These are phyloP conservation scores for Lasioglossum morio DNA, from an alignment of 2,888 invertebrate species.

Conservation along the genomic window DNA sequence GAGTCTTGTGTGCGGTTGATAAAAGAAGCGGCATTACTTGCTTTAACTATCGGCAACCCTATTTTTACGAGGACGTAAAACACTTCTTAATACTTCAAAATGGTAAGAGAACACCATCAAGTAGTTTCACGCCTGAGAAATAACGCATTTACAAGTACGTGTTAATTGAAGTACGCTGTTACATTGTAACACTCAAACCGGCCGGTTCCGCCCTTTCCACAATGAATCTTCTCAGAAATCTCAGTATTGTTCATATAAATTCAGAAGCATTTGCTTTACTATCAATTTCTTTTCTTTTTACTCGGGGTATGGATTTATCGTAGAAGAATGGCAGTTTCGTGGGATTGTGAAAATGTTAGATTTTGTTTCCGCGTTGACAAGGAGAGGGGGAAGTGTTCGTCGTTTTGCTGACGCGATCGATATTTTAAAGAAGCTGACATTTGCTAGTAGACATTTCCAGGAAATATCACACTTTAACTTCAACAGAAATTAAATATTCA, in stretches of 20 bases:
- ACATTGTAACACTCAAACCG: conserved; percentile 35
- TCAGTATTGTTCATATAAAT: conserved; percentile 12
- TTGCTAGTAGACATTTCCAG: not conserved
- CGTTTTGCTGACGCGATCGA: conserved; percentile 34
- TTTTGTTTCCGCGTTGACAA: conserved; percentile 36
- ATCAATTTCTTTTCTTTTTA: not conserved
- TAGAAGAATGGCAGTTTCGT: not conserved
- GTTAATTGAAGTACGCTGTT: not conserved
- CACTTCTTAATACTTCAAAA: conserved; percentile 52
- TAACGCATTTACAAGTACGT: not conserved
- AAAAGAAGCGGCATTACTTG: conserved; percentile 67
- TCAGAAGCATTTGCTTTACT: not conserved
- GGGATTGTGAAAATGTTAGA: not conserved
- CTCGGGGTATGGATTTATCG: not conserved
- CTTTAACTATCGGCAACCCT: conserved; percentile 57
- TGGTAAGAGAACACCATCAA: conserved; percentile 47
- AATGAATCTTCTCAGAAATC: conserved; percentile 6
- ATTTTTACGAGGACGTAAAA: conserved; percentile 35
- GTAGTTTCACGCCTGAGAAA: not conserved
- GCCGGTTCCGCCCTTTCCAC: conserved; percentile 65
- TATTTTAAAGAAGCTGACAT: conserved; percentile 10
- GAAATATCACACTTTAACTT: not conserved
- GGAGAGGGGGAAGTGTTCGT: conserved; percentile 34
- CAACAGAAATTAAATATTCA: not conserved
- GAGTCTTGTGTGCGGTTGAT: conserved; percentile 48